A percentile compares a stretch with the other conserved stretches of the same genome.
Evolutionary conservation across 2,797 vertebrate species (phyloP).

Genomic region (Limosa lapponica): DNA sequence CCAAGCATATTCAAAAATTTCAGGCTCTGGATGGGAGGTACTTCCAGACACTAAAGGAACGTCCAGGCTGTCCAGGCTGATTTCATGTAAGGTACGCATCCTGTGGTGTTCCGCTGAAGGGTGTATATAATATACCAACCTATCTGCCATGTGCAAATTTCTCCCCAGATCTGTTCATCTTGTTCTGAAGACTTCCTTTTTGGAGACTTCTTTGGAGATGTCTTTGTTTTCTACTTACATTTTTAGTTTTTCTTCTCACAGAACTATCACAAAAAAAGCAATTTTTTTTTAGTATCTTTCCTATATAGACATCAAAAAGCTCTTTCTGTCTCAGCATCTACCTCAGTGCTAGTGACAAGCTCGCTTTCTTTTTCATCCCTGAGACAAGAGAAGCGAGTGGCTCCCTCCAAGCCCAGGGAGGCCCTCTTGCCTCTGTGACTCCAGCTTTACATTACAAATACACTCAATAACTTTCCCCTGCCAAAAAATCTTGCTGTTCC

Average conservation of each 20-base stretch:
- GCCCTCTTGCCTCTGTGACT: neutral
- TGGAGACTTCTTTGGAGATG: neutral
- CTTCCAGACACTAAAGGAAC: neutral
- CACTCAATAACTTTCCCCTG: neutral
- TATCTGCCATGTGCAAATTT: neutral
- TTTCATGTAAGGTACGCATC: neutral
- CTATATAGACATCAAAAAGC: neutral
- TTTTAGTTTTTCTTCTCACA: neutral
- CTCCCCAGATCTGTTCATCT: neutral
- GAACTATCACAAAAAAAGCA: neutral
- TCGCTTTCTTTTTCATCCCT: neutral
- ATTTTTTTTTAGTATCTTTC: neutral
- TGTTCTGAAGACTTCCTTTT: neutral
- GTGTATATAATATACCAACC: neutral
- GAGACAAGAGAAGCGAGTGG: neutral
- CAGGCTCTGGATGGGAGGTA: neutral
- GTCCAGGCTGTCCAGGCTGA: neutral
- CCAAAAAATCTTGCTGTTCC: neutral
- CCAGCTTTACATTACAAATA: neutral
- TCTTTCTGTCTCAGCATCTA: neutral
- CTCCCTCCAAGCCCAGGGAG: neutral
- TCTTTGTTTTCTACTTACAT: neutral
- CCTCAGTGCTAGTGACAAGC: neutral
- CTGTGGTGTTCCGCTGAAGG: neutral
- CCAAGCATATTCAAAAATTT: neutral